Percentiles rank a stretch among this genome's conserved stretches.
Conservation (phyloP, 2,888 invertebrate species). For the Trissoscelio sp. region DNA sequence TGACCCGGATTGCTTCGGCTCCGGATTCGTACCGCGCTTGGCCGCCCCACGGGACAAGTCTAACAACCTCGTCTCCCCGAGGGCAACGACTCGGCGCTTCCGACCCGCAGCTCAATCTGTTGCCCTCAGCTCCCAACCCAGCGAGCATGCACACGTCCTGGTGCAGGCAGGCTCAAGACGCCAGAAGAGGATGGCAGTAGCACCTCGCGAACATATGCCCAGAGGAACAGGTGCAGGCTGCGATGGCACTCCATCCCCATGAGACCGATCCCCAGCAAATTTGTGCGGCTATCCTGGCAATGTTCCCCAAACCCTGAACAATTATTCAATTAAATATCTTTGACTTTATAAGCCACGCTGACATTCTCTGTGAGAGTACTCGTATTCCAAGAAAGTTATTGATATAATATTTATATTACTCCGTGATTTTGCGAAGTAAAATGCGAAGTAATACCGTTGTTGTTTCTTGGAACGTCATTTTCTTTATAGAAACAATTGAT, state of each 20-base stretch:
- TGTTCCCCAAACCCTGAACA: constrained; percentile 86
- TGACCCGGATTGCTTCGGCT: constrained; percentile 90
- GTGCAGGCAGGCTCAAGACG: constrained; percentile 85
- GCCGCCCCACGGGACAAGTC: constrained; percentile 81
- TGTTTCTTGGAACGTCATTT: constrained; percentile 40
- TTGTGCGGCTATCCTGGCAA: constrained; percentile 92
- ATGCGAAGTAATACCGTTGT: constrained; percentile 16
- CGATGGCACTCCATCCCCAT: constrained; percentile 94
- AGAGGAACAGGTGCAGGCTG: constrained; percentile 93
- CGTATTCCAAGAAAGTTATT: constrained; percentile 25
- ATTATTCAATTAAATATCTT: constrained; percentile 21
- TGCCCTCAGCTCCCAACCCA: constrained; percentile 83
- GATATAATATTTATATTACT: constrained; percentile 56
- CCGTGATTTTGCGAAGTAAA: constrained; percentile 34
- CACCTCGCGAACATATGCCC: constrained; percentile 96
- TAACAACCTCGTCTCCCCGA: constrained; percentile 77
- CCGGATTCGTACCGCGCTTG: constrained; percentile 87
- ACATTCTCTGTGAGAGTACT: constrained; percentile 68
- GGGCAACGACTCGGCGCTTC: constrained; percentile 84
- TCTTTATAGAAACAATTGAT: constrained; percentile 9
- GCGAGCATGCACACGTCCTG: constrained; percentile 82
- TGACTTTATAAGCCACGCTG: constrained; percentile 54
- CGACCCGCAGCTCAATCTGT: constrained; percentile 87
- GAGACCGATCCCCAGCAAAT: constrained; percentile 95
- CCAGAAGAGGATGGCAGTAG: constrained; percentile 91